Evolutionary conservation across 1,140 invertebrate genomes (phyloP).

Genomic region (Drosophila nasuta): DNA sequence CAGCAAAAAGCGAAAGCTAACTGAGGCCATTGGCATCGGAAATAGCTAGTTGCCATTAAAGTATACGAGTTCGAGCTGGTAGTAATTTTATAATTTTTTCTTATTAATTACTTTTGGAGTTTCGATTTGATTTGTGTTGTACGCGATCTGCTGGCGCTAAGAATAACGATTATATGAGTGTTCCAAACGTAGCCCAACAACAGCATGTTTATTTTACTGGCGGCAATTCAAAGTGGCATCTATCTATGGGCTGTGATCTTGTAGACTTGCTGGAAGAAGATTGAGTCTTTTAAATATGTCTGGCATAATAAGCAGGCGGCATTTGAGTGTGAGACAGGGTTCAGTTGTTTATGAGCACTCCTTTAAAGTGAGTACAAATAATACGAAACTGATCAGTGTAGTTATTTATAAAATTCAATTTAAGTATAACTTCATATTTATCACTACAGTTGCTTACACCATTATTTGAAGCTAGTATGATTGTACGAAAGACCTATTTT

Average conservation of each 20-base stretch:
- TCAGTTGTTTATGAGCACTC: background rate
- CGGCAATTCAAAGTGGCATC: constrained; percentile 40
- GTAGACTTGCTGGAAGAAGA: background rate
- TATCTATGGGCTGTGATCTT: constrained; percentile 51
- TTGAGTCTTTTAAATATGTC: background rate
- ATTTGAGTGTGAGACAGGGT: background rate
- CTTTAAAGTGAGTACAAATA: background rate
- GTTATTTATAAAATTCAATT: background rate
- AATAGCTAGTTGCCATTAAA: constrained; percentile 39
- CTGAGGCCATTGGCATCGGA: constrained; percentile 68
- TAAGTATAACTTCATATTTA: background rate
- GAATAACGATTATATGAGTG: background rate
- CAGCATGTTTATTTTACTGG: background rate
- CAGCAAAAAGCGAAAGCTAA: constrained; percentile 73
- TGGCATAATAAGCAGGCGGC: constrained; percentile 58
- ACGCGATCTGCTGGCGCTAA: constrained; percentile 14
- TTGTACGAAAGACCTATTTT: too few species aligned
- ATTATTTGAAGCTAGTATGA: too few species aligned
- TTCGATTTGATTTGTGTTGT: constrained; percentile 17
- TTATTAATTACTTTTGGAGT: constrained; percentile 46
- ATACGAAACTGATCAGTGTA: background rate
- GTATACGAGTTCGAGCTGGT: constrained; percentile 32
- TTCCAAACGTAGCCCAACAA: too few species aligned
- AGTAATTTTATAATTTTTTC: constrained; percentile 42
- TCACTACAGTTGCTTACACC: too few species aligned